Evolutionary conservation across 2,888 invertebrate genomes (phyloP), one percentile per base, ranked within the genome.

Genomic region (Linyphia triangularis): DNA sequence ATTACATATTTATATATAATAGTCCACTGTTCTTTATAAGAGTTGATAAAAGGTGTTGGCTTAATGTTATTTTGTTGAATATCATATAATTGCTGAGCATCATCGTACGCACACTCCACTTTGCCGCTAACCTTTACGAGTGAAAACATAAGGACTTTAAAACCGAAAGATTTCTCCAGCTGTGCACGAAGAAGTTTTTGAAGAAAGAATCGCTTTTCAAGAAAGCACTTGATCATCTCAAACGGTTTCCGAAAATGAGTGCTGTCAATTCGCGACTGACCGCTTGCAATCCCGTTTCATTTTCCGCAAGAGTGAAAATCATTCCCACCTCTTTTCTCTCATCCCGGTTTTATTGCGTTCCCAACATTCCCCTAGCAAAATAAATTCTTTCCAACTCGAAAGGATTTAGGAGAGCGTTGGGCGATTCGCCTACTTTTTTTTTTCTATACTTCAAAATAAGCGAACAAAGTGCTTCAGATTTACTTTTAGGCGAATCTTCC

Each of bases 281-380:
- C 81, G 59, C 57, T 81, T 81, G 69, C 70, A 81, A 81, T 81
- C 81, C 69, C 69, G 81, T 40, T 81, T 70, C 81, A 81, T 81
- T 81, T 70, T 70, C 57, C 69, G 69, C 81, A 19, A 67, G 30
- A 79, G 67, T 79, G 67, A 26, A 51, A 67, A 67, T 65, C 67
- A 79, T 67, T 70, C 59, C 19, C 6, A 19, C 24, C 65, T 59
- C 33, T 59, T 61, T 59, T 70, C 81, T 69, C 65, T 79, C 69
- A 63, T 77, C 77, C 37, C 28, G 81, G n/a, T 81, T 81, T 81
- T 59, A 81, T 81, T 81, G 57, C 69, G 40, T 40, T 77, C 61
- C 77, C 77, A 77, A 24, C 59, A 16, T 51, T 69, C n/a, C 59
- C 51, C n/a, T n/a, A 37, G 16, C 30, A 37, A 77, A 77, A 77